These are phyloP conservation scores for Eptesicus fuscus DNA, from an alignment of 2,113 vertebrate species.

Conservation along the genomic window DNA sequence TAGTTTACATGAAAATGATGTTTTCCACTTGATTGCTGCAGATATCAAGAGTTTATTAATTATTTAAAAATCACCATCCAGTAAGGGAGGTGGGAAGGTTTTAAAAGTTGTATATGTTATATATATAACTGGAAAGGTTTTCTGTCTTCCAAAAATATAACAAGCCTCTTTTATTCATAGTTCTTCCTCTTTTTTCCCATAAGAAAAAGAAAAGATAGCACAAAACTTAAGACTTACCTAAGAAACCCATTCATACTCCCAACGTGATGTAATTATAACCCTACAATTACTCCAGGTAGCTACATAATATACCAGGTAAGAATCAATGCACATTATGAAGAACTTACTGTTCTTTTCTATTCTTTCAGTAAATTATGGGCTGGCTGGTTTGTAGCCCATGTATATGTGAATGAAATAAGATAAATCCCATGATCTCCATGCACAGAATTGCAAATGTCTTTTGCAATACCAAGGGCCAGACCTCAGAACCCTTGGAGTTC, in stretches of 20 bases:
- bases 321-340: slow-evolving; percentile 78
- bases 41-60: slow-evolving; percentile 73
- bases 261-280: slow-evolving; percentile 70
- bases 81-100: slow-evolving; percentile 39
- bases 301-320: slow-evolving; percentile 77
- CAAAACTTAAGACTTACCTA: slow-evolving; percentile 68
- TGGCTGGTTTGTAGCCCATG: slow-evolving; percentile 59
- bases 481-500: slow-evolving; percentile 70
- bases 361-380: slow-evolving; percentile 75
- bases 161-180: slow-evolving; percentile 69
- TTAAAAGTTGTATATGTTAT: slow-evolving; percentile 68
- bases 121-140: slow-evolving; percentile 67
- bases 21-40: slow-evolving; percentile 66
- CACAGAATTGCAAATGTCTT: slow-evolving; percentile 71
- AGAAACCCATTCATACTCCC: slow-evolving; percentile 65
- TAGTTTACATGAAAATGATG: slow-evolving; percentile 71
- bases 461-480: slow-evolving; percentile 64
- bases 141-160: slow-evolving; percentile 79
- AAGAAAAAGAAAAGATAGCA: slow-evolving; percentile 73
- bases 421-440: slow-evolving; percentile 74
- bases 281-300: slow-evolving; percentile 77
- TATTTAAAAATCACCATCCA: slow-evolving; percentile 65
- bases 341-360: slow-evolving; percentile 74
- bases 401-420: slow-evolving; percentile 71
- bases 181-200: slow-evolving; percentile 73